Conservation (phyloP, 1,140 invertebrate genomes). For the Cephus cinctus region DNA sequence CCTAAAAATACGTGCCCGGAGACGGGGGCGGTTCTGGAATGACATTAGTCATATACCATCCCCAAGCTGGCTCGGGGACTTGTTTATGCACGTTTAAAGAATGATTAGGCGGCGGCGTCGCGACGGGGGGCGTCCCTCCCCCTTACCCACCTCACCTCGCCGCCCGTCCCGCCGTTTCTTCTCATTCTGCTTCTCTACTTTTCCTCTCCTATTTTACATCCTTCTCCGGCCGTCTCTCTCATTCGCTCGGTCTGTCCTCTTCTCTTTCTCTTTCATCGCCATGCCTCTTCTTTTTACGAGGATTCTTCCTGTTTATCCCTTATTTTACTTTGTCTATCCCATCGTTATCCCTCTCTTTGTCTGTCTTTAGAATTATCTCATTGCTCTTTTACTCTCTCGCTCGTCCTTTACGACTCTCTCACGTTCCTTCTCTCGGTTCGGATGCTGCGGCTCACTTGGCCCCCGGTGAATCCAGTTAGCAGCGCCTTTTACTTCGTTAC, state of each 20-base stretch:
- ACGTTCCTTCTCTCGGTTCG: conserved; percentile 8
- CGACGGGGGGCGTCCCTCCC: conserved; percentile 41
- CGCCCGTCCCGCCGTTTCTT: background rate
- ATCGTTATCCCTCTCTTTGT: too few species aligned
- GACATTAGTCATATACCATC: conserved; percentile 52
- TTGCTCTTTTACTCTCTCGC: background rate
- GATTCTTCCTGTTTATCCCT: too few species aligned
- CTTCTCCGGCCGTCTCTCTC: conserved; percentile 1
- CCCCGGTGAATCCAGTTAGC: conserved; percentile 33
- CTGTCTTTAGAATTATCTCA: too few species aligned
- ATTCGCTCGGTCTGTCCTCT: conserved; percentile 15
- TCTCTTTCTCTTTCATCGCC: conserved; percentile 14
- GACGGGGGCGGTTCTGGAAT: conserved; percentile 39
- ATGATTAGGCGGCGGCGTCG: conserved; percentile 53
- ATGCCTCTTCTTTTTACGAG: too few species aligned
- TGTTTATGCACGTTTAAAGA: conserved; percentile 58
- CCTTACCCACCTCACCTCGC: conserved; percentile 10
- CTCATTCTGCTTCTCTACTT: too few species aligned
- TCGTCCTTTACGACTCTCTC: background rate
- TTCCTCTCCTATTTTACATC: background rate
- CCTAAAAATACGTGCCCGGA: conserved; percentile 16
- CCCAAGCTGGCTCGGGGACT: conserved; percentile 36
- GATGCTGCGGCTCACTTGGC: conserved; percentile 15
- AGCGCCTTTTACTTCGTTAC: conserved; percentile 36
- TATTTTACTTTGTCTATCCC: too few species aligned